Base-by-base conservation (phyloP, 2,888 invertebrate genomes). In the Acleris laterana region DNA sequence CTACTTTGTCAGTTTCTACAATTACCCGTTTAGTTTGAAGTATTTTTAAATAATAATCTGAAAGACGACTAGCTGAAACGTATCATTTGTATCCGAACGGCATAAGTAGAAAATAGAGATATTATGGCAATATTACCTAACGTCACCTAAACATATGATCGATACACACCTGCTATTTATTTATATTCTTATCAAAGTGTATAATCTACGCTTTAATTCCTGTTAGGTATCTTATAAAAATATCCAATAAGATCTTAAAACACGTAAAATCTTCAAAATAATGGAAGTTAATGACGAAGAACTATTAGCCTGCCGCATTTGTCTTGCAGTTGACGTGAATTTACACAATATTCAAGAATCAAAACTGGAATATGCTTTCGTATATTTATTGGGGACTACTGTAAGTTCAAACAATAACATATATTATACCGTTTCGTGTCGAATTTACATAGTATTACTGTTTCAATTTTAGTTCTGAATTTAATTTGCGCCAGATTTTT, bases 281-380 rank as follows among this genome's bases (percentile, higher is more conserved):
- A 49, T 20, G 16, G 9, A 19, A 4, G 19, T 32, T 16, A 59
- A 48, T 19, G 32, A 20, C 7, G 32, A 49, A 7, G 49, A 19
- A 13, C 11, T 59, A 32, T 5, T 48, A 5, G 58, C 49, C 32
- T 59, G 58, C 17, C 58, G 49, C 2, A 19, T 49, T 11, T 59
- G 58, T 20, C 25, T 59, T 3, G 49, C 49, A 13, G 38, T 38
- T 5, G 58, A 59, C 7, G 32, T 49, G 5, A 16, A 59, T n/a
- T 20, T 59, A 11, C 20, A 49, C 16, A 25, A 49, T 28, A 48
- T 59, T 28, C 19, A 17, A 49, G 32, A 59, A 49, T 49, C 16
- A 16, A 49, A 32, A 32, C 28, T 59, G 16, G 32, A 32, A 49
- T 3, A 59, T 5, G 16, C 7, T n/a, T 59, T 59, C 9, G 5